Evolutionary conservation across 2,888 invertebrate species (phyloP).

Genomic region (Sarcophaga carnaria): DNA sequence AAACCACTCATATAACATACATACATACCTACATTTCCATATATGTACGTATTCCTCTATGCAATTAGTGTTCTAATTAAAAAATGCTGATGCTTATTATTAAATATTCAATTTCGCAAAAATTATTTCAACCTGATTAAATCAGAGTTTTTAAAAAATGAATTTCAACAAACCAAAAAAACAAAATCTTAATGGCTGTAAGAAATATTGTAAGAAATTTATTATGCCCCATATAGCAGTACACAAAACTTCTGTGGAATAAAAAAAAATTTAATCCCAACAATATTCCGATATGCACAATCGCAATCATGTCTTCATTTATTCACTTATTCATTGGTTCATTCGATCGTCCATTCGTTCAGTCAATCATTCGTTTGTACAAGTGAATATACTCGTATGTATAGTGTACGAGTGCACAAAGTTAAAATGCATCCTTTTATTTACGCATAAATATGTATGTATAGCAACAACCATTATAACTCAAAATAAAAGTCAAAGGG

Average conservation of each 20-base stretch:
- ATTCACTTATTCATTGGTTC: conserved; percentile 1
- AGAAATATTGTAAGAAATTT: too few relatives aligned
- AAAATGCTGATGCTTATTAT: too few relatives aligned
- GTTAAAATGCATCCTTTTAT: neutral
- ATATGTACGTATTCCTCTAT: too few relatives aligned
- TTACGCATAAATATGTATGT: neutral
- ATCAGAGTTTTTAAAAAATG: too few relatives aligned
- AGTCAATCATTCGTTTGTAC: conserved; percentile 22
- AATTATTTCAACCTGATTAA: too few relatives aligned
- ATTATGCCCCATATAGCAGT: too few relatives aligned
- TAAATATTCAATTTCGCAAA: too few relatives aligned
- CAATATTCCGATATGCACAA: neutral
- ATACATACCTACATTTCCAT: too few relatives aligned
- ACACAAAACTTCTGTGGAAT: neutral
- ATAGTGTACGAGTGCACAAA: neutral
- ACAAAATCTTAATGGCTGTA: too few relatives aligned
- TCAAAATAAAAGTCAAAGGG: conserved; percentile 9
- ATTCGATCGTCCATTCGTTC: conserved; percentile 1
- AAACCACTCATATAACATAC: too few relatives aligned
- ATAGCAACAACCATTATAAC: conserved; percentile 10
- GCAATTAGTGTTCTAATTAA: too few relatives aligned
- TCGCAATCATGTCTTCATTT: conserved; percentile 13
- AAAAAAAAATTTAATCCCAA: conserved; percentile 28
- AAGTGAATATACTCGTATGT: conserved; percentile 2
- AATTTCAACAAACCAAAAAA: too few relatives aligned